These are phyloP conservation scores for Melangyna quadrimaculata DNA, from an alignment of 2,888 invertebrate genomes.

Conservation along the genomic window DNA sequence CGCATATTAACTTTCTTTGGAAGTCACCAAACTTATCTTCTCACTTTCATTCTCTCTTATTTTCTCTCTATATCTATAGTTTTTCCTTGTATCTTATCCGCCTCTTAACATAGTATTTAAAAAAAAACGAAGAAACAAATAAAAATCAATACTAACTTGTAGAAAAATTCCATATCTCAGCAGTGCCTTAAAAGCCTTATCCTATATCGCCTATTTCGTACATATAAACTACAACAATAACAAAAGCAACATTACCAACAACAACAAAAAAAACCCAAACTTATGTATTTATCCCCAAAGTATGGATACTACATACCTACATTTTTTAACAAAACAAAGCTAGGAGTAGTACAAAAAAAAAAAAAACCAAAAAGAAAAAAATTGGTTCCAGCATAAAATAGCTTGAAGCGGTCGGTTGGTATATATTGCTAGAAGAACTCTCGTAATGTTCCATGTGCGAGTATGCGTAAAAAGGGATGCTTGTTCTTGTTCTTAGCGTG, in stretches of 20 bases:
- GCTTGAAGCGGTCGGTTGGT: slow-evolving; percentile 50
- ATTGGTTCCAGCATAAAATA: slow-evolving; percentile 35
- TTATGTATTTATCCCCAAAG: slow-evolving; percentile 55
- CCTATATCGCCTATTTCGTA: not conserved
- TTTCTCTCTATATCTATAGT: not conserved
- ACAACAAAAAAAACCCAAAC: slow-evolving; percentile 37
- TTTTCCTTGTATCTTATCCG: not conserved
- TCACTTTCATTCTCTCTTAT: not conserved
- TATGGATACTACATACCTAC: slow-evolving; percentile 18
- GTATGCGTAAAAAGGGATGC: slow-evolving; percentile 70
- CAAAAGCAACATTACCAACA: slow-evolving; percentile 15
- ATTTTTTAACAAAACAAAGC: slow-evolving; percentile 52
- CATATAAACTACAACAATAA: slow-evolving; percentile 14
- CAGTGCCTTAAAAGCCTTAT: slow-evolving; percentile 42
- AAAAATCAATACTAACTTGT: slow-evolving; percentile 37
- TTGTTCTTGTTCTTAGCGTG: slow-evolving; percentile 28
- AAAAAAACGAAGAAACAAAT: not conserved
- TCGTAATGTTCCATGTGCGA: slow-evolving; percentile 48
- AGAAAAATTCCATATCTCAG: slow-evolving; percentile 20
- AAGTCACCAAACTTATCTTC: not conserved
- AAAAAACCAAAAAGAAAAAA: slow-evolving; percentile 10
- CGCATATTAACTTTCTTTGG: not conserved
- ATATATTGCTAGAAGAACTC: not conserved
- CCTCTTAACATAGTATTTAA: not conserved
- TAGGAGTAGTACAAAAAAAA: slow-evolving; percentile 10